phyloP scores from a whole-genome alignment of 2,797 vertebrate genomes.

The Delichon dasypus region DNA sequence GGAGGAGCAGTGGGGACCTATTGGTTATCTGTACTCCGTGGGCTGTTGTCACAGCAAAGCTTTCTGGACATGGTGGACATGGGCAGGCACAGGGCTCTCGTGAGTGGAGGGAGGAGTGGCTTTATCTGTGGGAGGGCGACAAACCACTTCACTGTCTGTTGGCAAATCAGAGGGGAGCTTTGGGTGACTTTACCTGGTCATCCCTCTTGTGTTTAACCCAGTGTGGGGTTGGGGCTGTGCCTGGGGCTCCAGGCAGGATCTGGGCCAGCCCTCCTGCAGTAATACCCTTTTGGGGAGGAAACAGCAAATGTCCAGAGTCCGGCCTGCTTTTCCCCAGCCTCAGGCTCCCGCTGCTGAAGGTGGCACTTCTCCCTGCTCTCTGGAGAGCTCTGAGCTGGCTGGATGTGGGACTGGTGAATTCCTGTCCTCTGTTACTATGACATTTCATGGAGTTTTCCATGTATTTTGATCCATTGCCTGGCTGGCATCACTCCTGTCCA shows the following conservation, averaged over 20 bases:
- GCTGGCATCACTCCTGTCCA: neutral
- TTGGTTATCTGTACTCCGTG: accelerated
- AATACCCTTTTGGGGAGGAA: neutral
- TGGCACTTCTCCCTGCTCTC: neutral
- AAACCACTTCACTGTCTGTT: neutral
- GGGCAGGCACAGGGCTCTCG: accelerated
- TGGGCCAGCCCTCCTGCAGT: neutral
- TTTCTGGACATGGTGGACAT: too few relatives aligned
- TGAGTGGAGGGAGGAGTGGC: neutral
- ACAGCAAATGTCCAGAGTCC: too few relatives aligned
- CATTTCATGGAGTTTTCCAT: neutral
- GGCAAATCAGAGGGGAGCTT: neutral
- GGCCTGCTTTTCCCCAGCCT: neutral
- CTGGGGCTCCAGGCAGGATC: neutral
- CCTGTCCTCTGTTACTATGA: neutral
- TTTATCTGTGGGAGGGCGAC: too few relatives aligned
- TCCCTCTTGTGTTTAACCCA: neutral
- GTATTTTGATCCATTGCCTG: neutral
- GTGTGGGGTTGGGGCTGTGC: neutral
- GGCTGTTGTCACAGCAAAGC: neutral
- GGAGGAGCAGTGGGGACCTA: neutral
- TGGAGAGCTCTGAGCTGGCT: neutral
- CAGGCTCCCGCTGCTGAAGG: neutral
- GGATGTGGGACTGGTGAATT: neutral
- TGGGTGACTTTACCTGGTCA: neutral